Evolutionary conservation across 2,113 vertebrate species (phyloP).

Genomic region (Tapirus terrestris): DNA sequence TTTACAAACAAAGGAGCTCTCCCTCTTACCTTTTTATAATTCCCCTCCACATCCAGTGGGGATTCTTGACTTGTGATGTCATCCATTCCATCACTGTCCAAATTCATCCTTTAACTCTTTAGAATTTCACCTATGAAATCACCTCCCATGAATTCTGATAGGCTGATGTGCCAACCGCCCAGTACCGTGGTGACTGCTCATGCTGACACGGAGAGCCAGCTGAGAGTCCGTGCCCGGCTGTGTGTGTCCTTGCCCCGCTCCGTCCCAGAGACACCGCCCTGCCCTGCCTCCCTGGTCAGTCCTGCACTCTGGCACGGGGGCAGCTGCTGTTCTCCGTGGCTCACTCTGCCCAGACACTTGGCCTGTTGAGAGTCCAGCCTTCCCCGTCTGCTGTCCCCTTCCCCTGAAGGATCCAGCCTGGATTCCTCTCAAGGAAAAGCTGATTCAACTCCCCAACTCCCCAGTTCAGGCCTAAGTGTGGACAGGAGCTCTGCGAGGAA

Average conservation of each 20-base stretch:
- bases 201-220: conserved; percentile 55
- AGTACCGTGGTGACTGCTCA: conserved; percentile 49
- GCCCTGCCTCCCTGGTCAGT: conserved; percentile 43
- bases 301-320: conserved; percentile 79
- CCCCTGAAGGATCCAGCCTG: not conserved
- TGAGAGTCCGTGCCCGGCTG: not conserved
- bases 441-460: conserved; percentile 50
- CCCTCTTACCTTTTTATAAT: conserved; percentile 95
- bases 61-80: conserved; percentile 90
- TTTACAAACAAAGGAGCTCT: conserved; percentile 71
- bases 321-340: conserved; percentile 83
- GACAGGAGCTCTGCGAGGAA: conserved; percentile 4
- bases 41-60: conserved; percentile 86
- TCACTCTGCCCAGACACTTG: conserved; percentile 70
- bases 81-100: conserved; percentile 89
- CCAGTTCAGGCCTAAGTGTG: conserved; percentile 46
- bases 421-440: conserved; percentile 80
- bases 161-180: not conserved
- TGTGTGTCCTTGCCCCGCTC: not conserved
- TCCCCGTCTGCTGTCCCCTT: conserved; percentile 73
- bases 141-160: conserved; percentile 48
- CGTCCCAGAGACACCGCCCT: conserved; percentile 18
- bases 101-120: conserved; percentile 84
- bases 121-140: conserved; percentile 63
- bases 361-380: conserved; percentile 29